Evolutionary conservation across 2,888 invertebrate genomes (phyloP).

Genomic region (Synanthedon andrenaeformis): DNA sequence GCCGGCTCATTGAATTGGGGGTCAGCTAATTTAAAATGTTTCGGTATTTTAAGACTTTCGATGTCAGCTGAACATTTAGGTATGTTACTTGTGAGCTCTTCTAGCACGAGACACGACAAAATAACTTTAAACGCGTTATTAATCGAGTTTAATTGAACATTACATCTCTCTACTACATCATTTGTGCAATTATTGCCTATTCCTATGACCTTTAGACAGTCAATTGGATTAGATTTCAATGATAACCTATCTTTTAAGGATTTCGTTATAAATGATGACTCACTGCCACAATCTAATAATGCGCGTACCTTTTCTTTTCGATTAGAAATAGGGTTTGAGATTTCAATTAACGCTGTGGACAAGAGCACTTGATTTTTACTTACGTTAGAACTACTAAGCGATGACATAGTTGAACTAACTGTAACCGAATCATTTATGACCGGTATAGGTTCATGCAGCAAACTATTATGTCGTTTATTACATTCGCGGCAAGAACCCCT

Average conservation of each 20-base stretch:
- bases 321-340: slow-evolving; percentile 7
- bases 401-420: background rate
- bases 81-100: slow-evolving; percentile 5
- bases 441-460: background rate
- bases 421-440: background rate
- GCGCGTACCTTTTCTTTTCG: slow-evolving; percentile 7
- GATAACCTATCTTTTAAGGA: slow-evolving; percentile 5
- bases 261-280: slow-evolving; percentile 11
- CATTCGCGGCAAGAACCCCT: background rate
- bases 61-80: slow-evolving; percentile 5
- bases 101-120: slow-evolving; percentile 1
- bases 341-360: slow-evolving; percentile 11
- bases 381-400: background rate
- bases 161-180: slow-evolving; percentile 1
- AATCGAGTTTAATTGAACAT: background rate
- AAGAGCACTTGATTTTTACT: slow-evolving; percentile 3
- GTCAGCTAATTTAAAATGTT: slow-evolving; percentile 6
- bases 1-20: slow-evolving; percentile 8
- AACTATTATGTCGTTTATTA: background rate
- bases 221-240: slow-evolving; percentile 5
- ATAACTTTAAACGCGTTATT: background rate
- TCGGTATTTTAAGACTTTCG: slow-evolving; percentile 2
- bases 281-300: slow-evolving; percentile 12
- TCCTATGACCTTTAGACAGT: slow-evolving; percentile 8
- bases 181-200: slow-evolving; percentile 5